Evolutionary conservation across 92 coral and sea anemone genomes (phyloP).

Genomic region (Anthopleura xanthogrammica): DNA sequence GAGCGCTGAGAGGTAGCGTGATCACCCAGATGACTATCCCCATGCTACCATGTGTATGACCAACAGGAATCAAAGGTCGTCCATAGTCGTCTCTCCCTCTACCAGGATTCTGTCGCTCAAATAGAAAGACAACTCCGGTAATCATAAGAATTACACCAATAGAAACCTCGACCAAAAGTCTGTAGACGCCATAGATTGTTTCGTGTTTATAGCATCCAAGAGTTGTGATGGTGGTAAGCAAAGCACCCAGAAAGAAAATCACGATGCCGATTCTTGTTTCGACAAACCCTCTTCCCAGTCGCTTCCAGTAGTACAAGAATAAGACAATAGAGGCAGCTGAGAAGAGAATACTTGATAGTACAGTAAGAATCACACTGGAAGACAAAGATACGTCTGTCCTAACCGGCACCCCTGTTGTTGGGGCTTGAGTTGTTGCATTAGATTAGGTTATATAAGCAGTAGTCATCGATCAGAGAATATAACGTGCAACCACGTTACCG

Average conservation of each 20-base stretch:
- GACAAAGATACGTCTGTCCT: slow-evolving; percentile 46
- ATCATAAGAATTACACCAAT: slow-evolving; percentile 48
- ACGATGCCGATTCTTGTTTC: slow-evolving; percentile 75
- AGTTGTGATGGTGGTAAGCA: slow-evolving; percentile 70
- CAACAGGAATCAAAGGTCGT: slow-evolving; percentile 64
- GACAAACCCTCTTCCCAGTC: slow-evolving; percentile 52
- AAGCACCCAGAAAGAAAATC: slow-evolving; percentile 68
- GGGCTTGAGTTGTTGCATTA: background rate
- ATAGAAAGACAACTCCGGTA: slow-evolving; percentile 51
- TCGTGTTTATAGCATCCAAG: slow-evolving; percentile 50
- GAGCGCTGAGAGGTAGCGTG: slow-evolving; percentile 57
- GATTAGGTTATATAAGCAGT: background rate
- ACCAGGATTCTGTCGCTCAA: slow-evolving; percentile 59
- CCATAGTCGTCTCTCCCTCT: slow-evolving; percentile 53
- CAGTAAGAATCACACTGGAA: slow-evolving; percentile 53
- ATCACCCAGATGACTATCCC: slow-evolving; percentile 75
- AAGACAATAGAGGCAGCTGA: slow-evolving; percentile 48
- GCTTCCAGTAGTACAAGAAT: slow-evolving; percentile 41
- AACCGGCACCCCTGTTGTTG: background rate
- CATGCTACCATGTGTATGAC: slow-evolving; percentile 67
- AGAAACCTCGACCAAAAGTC: slow-evolving; percentile 27
- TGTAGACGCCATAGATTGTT: slow-evolving; percentile 58
- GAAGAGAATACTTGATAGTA: slow-evolving; percentile 56
- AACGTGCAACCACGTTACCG: too few relatives aligned
- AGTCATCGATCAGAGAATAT: too few relatives aligned